A percentile compares a stretch with the other conserved stretches of the same genome.
Conservation (phyloP, 1,140 invertebrate genomes). For the Drosophila truncata region DNA sequence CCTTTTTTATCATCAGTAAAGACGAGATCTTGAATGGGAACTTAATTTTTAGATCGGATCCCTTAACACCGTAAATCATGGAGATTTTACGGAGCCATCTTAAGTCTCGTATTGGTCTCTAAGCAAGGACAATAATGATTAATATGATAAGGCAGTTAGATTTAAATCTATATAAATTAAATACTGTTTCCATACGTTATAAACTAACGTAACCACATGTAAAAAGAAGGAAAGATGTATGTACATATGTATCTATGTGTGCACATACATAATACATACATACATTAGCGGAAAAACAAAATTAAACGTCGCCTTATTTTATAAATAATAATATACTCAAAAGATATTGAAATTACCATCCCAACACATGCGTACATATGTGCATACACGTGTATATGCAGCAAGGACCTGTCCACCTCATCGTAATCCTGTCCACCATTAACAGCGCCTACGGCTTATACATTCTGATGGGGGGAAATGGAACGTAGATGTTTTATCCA, state of each 20-base stretch:
- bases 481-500: constrained; percentile 99
- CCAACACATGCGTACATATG: background rate
- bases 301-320: too few species aligned
- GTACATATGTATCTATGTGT: too few species aligned
- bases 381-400: too few species aligned
- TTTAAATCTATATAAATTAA: too few species aligned
- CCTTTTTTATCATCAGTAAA: constrained; percentile 3
- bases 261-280: too few species aligned
- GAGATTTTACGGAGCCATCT: background rate
- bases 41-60: background rate
- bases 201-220: too few species aligned
- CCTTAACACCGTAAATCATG: background rate
- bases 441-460: constrained; percentile 88
- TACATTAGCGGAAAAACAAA: too few species aligned
- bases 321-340: background rate
- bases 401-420: constrained; percentile 45
- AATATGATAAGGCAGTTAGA: too few species aligned
- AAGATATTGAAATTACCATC: background rate
- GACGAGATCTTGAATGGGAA: background rate
- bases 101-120: too few species aligned
- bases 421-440: constrained; percentile 56
- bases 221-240: too few species aligned
- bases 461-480: constrained; percentile 99
- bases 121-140: too few species aligned
- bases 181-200: too few species aligned